A percentile compares a stretch with the other conserved stretches of the same genome.
Conservation (phyloP, 2,113 vertebrate genomes). For the Ivindomyrus marchei region DNA sequence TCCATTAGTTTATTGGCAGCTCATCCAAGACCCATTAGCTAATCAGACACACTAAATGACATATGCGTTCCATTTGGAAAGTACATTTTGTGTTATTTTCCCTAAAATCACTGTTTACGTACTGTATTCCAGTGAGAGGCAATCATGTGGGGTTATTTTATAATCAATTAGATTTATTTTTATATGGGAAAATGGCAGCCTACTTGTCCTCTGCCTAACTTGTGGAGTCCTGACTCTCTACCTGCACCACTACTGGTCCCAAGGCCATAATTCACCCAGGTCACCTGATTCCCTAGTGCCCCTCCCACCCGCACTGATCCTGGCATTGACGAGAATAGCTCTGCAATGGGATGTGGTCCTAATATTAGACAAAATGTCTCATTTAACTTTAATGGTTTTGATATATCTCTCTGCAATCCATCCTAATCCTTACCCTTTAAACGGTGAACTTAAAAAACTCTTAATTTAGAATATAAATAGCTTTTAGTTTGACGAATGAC, state of each 20-base stretch:
- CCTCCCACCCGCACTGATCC: slow-evolving; percentile 44
- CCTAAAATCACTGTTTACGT: not conserved
- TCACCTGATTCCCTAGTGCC: slow-evolving; percentile 57
- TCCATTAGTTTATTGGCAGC: not conserved
- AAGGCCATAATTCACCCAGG: slow-evolving; percentile 36
- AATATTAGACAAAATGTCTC: not conserved
- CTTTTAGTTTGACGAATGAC: not conserved
- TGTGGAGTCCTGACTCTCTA: not conserved
- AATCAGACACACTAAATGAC: not conserved
- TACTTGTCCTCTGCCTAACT: not conserved
- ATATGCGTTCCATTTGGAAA: not conserved
- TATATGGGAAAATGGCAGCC: not conserved
- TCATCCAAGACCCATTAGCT: not conserved
- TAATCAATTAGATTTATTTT: not conserved
- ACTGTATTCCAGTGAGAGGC: not conserved
- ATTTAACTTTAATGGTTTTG: slow-evolving; percentile 1
- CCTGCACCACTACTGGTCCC: not conserved
- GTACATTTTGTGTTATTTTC: not conserved
- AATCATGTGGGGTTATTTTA: not conserved
- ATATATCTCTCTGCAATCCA: not conserved
- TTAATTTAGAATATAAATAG: not conserved
- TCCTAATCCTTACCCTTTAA: not conserved
- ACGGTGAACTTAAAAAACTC: not conserved
- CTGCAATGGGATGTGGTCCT: slow-evolving; percentile 48
- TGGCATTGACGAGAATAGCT: slow-evolving; percentile 46